A percentile compares a stretch with the other conserved stretches of the same genome.
These are phyloP conservation scores for Caenorhabditis sp. DNA, from an alignment of 2,888 invertebrate species.

Conservation along the genomic window DNA sequence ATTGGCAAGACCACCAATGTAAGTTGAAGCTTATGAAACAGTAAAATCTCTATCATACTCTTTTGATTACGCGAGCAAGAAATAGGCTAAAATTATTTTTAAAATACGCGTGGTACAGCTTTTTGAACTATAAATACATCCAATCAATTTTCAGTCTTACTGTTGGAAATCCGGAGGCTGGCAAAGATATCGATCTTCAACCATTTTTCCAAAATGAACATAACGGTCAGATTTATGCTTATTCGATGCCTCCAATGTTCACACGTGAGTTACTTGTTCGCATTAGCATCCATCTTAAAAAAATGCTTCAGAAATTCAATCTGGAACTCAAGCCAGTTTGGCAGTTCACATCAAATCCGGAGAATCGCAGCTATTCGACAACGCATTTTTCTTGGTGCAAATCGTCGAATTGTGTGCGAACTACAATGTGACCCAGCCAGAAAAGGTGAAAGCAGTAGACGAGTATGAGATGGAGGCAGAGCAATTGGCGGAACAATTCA, in stretches of 20 bases:
- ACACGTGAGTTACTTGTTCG: constrained; percentile 8
- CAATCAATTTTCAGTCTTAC: constrained; percentile 12
- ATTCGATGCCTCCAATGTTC: constrained; percentile 11
- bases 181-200: background rate
- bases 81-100: no score
- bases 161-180: background rate
- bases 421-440: background rate
- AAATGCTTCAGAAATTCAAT: background rate
- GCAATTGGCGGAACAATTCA: background rate
- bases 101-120: no score
- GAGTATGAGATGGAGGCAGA: background rate
- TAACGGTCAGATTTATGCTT: constrained; percentile 22
- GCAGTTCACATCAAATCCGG: background rate
- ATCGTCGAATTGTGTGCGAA: constrained; percentile 6
- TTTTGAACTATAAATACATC: no score
- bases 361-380: constrained; percentile 7
- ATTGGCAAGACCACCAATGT: background rate
- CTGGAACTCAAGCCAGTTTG: background rate
- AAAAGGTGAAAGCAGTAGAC: background rate
- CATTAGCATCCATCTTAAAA: background rate
- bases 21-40: background rate
- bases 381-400: constrained; percentile 26
- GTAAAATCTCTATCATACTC: no score
- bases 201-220: constrained; percentile 27
- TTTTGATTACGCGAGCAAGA: no score